Evolutionary conservation across 2,797 vertebrate genomes (phyloP).

Genomic region (Brachyrhaphis roseni): DNA sequence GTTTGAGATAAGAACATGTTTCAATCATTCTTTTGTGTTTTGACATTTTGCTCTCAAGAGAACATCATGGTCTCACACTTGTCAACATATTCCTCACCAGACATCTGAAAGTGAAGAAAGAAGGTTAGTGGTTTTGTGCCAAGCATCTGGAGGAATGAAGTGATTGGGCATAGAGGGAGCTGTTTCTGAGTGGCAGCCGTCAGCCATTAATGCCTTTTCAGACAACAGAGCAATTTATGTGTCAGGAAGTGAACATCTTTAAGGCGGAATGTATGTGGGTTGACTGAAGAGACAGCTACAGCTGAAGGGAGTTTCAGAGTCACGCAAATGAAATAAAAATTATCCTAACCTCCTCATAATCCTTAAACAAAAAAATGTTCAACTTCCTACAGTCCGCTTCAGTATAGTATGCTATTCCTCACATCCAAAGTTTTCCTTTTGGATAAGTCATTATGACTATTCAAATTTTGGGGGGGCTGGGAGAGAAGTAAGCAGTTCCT

Average conservation of each 20-base stretch:
- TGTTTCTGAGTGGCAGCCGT: conserved; percentile 27
- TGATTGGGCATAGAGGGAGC: conserved; percentile 23
- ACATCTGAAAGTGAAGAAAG: conserved; percentile 47
- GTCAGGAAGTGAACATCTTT: conserved; percentile 58
- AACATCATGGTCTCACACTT: conserved; percentile 43
- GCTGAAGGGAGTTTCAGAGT: conserved; percentile 30
- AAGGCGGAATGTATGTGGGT: conserved; percentile 36
- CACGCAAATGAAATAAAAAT: conserved; percentile 22
- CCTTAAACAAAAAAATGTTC: conserved; percentile 5
- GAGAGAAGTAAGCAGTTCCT: conserved; percentile 32
- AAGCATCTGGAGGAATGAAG: conserved; percentile 66
- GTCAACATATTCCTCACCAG: conserved; percentile 35
- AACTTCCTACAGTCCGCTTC: conserved; percentile 19
- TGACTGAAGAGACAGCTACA: conserved; percentile 40
- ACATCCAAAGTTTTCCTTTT: conserved; percentile 46
- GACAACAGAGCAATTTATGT: conserved; percentile 51
- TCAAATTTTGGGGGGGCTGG: conserved; percentile 34
- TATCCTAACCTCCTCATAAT: not conserved
- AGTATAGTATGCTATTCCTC: conserved; percentile 33
- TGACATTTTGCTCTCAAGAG: conserved; percentile 45
- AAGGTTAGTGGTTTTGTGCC: conserved; percentile 48
- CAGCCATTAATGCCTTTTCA: conserved; percentile 45
- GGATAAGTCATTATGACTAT: conserved; percentile 48
- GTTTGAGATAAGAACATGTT: conserved; percentile 3
- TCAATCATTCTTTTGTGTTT: conserved; percentile 32